phyloP scores from a whole-genome alignment of 2,113 vertebrate species.

The Oncorhynchus clarkii region DNA sequence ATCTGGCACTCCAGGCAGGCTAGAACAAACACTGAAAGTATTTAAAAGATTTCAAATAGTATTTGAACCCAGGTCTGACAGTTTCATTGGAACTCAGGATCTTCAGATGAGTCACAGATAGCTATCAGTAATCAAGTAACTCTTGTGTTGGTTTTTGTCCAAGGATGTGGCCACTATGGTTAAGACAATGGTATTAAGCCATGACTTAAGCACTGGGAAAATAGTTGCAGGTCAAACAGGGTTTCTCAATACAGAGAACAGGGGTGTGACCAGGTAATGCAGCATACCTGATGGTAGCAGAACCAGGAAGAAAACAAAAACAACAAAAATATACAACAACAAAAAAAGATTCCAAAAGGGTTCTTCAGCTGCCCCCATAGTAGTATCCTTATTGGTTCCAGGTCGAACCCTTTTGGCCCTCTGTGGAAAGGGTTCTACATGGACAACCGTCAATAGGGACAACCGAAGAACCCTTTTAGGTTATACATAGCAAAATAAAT shows the following conservation, averaged over 20 bases:
- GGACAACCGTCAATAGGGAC: too few species aligned
- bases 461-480: too few species aligned
- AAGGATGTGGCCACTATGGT: slow-evolving; percentile 50
- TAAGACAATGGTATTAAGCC: slow-evolving; percentile 11
- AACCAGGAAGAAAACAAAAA: slow-evolving; percentile 13
- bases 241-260: slow-evolving; percentile 32
- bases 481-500: too few species aligned
- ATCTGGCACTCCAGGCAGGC: too few species aligned
- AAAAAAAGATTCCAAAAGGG: background rate
- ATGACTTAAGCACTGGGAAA: slow-evolving; percentile 46
- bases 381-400: too few species aligned
- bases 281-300: slow-evolving; percentile 1
- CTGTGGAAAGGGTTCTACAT: too few species aligned
- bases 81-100: slow-evolving; percentile 6
- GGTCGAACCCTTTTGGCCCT: too few species aligned
- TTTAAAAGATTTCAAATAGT: too few species aligned
- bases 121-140: slow-evolving; percentile 32
- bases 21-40: too few species aligned
- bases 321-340: slow-evolving; percentile 6
- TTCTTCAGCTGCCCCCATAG: too few species aligned
- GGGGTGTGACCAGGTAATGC: slow-evolving; percentile 42
- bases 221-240: slow-evolving; percentile 60
- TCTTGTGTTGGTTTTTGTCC: slow-evolving; percentile 50
- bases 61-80: too few species aligned
- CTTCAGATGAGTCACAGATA: slow-evolving; percentile 44